Evolutionary conservation across 2,113 vertebrate genomes (phyloP).

Genomic region (Oxygymnocypris stewartii): DNA sequence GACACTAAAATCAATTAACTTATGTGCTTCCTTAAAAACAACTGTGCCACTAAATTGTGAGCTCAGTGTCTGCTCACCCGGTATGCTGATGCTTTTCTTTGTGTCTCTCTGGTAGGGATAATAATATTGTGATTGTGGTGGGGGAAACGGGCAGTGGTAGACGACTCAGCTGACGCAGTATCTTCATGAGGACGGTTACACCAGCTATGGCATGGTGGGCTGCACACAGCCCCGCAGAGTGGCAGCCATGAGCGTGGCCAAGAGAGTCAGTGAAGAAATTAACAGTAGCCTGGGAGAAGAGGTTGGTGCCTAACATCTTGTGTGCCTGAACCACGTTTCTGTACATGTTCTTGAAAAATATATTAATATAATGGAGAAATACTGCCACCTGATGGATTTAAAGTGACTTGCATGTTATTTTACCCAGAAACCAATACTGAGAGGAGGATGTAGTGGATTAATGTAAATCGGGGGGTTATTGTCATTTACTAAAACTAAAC

Average conservation of each 20-base stretch:
- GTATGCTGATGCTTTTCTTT: not conserved
- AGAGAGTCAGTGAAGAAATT: constrained; percentile 97
- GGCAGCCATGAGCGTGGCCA: constrained; percentile 97
- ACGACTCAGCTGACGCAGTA: constrained; percentile 98
- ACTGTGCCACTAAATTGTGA: not conserved
- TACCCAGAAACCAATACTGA: not conserved
- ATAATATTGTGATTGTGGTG: constrained; percentile 98
- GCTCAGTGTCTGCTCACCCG: not conserved
- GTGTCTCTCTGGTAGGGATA: constrained; percentile 80
- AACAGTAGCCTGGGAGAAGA: constrained; percentile 90
- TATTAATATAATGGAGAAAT: not conserved
- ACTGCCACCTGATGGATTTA: constrained; percentile 64
- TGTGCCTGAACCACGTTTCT: not conserved
- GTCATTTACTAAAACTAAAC: not conserved
- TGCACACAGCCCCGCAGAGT: constrained; percentile 96
- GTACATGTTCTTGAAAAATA: not conserved
- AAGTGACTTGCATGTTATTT: not conserved
- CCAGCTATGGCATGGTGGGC: constrained; percentile 95
- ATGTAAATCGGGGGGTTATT: not conserved
- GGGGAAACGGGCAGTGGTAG: constrained; percentile 96
- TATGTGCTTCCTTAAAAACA: not conserved
- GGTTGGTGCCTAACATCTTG: constrained; percentile 67
- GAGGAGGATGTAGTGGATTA: not conserved
- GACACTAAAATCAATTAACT: not conserved
- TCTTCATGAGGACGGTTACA: constrained; percentile 95